Base-by-base conservation (phyloP, 2,888 invertebrate genomes). In the Acrocyrtus sp. region DNA sequence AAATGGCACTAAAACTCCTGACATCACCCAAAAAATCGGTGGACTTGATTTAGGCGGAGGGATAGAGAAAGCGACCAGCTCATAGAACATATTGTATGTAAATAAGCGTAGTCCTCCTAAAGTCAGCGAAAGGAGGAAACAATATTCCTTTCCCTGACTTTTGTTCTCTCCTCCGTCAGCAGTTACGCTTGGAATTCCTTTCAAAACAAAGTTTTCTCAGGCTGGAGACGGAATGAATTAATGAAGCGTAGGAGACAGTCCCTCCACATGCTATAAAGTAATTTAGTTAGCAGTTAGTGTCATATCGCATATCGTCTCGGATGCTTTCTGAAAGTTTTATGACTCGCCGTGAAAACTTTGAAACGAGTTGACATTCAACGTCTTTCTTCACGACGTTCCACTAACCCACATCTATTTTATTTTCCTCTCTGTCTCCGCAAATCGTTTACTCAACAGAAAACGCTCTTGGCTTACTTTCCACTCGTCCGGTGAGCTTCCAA, bases 401-500 rank as follows among this genome's bases (percentile, higher is more conserved):
- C 34, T 60, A 60, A 47, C 60, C 60, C 60, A 48, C 43, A 58
- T 45, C 34, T 12, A 8, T 12, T 34, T 34, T 34, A 12, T 34
- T 34, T 8, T 34, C 34, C 34, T 34, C 5, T 34, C 34, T 34
- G 6, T 34, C 34, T 34, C 12, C 34, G 6, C 34, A 34, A 34
- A n/a, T n/a, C n/a, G n/a, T n/a, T n/a, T n/a, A n/a, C n/a, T n/a
- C n/a, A n/a, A n/a, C n/a, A n/a, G 34, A 8, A 5, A 34, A 34
- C 34, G 5, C 12, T 34, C 34, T 34, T n/a, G n/a, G n/a, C n/a
- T n/a, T n/a, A n/a, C 34, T 34, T 34, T 34, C 34, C 34, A 34
- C n/a, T n/a, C n/a, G n/a, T n/a, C n/a, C n/a, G n/a, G n/a, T n/a
- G n/a, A 34, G 6, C 12, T 34, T 34, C 5, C 34, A 8, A 34